phyloP scores from a whole-genome alignment of 2,888 invertebrate species.

The Luffia ferchaultella region DNA sequence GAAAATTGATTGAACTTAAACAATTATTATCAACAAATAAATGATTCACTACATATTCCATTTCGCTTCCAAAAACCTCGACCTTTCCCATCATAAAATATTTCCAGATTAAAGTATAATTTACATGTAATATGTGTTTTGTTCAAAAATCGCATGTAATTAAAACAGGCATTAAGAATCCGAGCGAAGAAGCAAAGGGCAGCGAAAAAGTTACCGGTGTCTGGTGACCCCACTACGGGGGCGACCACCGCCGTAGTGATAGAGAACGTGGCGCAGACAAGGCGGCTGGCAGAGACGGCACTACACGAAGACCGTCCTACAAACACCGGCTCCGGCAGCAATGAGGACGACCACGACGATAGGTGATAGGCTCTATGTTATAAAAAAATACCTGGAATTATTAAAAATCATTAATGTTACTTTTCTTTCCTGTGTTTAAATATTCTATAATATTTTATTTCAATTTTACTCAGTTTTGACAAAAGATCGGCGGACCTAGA shows the following conservation, averaged over 20 bases:
- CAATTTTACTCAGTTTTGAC: conserved; percentile 42
- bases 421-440: neutral
- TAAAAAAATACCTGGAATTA: neutral
- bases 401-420: neutral
- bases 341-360: conserved; percentile 75
- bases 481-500: conserved; percentile 67
- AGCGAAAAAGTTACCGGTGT: conserved; percentile 78
- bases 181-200: conserved; percentile 85
- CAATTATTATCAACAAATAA: too few species aligned
- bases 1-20: too few species aligned
- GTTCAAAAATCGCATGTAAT: too few species aligned
- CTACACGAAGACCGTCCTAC: conserved; percentile 84
- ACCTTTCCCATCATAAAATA: too few species aligned
- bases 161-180: conserved; percentile 86
- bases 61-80: too few species aligned
- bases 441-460: neutral
- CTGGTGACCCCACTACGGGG: conserved; percentile 77
- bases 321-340: conserved; percentile 86
- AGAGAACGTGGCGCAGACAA: conserved; percentile 87
- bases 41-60: too few species aligned
- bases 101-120: too few species aligned
- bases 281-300: conserved; percentile 82
- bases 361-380: conserved; percentile 17
- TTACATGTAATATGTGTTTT: too few species aligned
- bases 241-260: conserved; percentile 82